Conservation (phyloP, 2,888 invertebrate genomes). For the Morpho achilles region DNA sequence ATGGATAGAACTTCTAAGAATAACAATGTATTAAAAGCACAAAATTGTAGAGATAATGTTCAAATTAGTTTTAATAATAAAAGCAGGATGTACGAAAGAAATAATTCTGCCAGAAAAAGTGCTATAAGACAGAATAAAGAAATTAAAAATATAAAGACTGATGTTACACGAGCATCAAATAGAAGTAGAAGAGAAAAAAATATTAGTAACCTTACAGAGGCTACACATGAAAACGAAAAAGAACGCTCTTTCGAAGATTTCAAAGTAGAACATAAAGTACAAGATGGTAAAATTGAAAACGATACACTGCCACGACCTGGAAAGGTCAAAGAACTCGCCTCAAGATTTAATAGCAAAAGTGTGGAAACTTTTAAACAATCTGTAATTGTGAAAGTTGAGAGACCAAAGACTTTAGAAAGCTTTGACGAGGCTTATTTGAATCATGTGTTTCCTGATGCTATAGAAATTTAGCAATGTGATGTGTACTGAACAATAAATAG, state of each 20-base stretch:
- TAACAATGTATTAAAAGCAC: conserved; percentile 33
- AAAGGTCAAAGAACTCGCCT: conserved; percentile 70
- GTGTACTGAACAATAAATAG: conserved; percentile 31
- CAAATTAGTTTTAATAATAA: conserved; percentile 41
- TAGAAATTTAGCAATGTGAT: conserved; percentile 55
- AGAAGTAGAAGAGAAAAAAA: conserved; percentile 40
- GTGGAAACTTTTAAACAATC: conserved; percentile 40
- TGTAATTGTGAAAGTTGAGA: conserved; percentile 51
- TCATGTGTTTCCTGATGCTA: conserved; percentile 79
- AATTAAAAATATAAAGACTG: conserved; percentile 32
- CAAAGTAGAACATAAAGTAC: conserved; percentile 32
- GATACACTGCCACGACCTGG: conserved; percentile 59
- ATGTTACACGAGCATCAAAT: conserved; percentile 44
- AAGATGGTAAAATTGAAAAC: conserved; percentile 27
- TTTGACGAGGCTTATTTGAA: conserved; percentile 81
- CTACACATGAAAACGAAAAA: conserved; percentile 34
- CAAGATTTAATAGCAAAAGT: conserved; percentile 60
- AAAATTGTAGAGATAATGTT: conserved; percentile 42
- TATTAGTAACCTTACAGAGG: conserved; percentile 26
- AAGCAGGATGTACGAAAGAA: conserved; percentile 52
- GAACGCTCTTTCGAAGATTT: conserved; percentile 43
- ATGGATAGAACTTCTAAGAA: conserved; percentile 37
- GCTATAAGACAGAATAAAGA: conserved; percentile 31
- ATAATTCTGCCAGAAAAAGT: conserved; percentile 47
- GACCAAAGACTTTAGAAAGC: conserved; percentile 80